Percentiles rank a stretch among this genome's conserved stretches.
phyloP scores from a whole-genome alignment of 2,113 vertebrate species.

The Chamaea fasciata region DNA sequence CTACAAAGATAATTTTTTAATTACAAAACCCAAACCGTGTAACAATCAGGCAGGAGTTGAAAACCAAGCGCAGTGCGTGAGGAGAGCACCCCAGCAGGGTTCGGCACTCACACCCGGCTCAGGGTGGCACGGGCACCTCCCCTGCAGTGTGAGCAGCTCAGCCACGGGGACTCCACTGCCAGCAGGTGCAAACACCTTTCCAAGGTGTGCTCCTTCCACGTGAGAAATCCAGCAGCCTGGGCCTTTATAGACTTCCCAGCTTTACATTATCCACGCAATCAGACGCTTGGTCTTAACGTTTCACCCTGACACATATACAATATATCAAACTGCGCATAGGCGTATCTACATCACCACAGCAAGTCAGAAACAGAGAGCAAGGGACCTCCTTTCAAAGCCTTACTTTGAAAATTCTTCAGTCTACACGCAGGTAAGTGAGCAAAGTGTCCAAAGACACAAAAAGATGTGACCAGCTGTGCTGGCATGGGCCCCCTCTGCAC shows the following conservation, averaged over 20 bases:
- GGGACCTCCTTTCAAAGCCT: background rate
- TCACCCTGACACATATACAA: background rate
- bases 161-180: background rate
- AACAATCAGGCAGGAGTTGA: background rate
- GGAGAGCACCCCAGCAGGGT: too few species aligned
- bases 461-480: background rate
- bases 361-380: background rate
- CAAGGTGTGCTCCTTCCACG: background rate
- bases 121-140: background rate
- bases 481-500: accelerated
- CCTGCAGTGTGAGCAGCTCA: background rate
- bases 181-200: background rate
- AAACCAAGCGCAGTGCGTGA: accelerated
- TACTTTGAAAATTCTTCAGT: background rate
- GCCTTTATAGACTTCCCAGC: background rate
- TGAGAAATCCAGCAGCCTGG: background rate
- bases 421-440: background rate
- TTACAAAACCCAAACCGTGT: background rate
- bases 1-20: background rate
- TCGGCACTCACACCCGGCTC: background rate
- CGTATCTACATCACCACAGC: background rate
- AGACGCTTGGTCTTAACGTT: background rate
- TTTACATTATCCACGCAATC: background rate
- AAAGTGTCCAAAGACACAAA: background rate
- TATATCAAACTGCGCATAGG: background rate